Evolutionary conservation across 2,888 invertebrate genomes (phyloP), one percentile per base, ranked within the genome.

Genomic region (Ditula angustiorana): DNA sequence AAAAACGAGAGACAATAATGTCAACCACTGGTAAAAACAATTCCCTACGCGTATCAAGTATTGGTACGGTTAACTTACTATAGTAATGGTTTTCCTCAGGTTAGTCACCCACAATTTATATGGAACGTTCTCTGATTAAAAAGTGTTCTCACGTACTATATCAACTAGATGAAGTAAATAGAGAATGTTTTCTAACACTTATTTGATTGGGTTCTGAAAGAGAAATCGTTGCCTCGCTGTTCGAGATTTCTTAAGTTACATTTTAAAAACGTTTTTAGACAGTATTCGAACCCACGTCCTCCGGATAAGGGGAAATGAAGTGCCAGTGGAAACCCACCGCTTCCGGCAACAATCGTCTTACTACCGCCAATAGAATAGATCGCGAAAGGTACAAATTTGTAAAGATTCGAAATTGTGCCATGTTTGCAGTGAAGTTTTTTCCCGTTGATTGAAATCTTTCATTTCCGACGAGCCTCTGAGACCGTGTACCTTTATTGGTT

Each of bases 261-360:
- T 46, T 57, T n/a, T n/a, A 33, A 33, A 7, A 33, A 21, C 56
- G 49, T 56, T 62, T 52, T 62, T 49, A 49, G 30, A 56, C 28
- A 23, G 24, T 30, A 50, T 5, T 28, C 28, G 56, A 30, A 10
- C 16, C 23, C 28, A 46, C 57, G 61, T 53, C 44, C n/a, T 10
- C 44, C 57, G 63, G 63, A 50, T 41, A 24, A n/a, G 10, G 33
- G 63, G 63, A 63, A 63, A 63, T 63, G 63, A 52, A 63, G 50
- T 52, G 63, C 50, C 44, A 21, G 33, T n/a, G 16, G 21, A 44
- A 30, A 53, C 56, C 50, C 24, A 26, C 44, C 30, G 33, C 52
- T 44, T 41, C 57, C 63, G 63, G 21, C 33, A 33, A 33, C 50
- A 35, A 53, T 35, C 23, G 21, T 8, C 21, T 46, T 16, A 13